Evolutionary conservation across 2,888 invertebrate genomes (phyloP).

Genomic region (Anaspis maculata): DNA sequence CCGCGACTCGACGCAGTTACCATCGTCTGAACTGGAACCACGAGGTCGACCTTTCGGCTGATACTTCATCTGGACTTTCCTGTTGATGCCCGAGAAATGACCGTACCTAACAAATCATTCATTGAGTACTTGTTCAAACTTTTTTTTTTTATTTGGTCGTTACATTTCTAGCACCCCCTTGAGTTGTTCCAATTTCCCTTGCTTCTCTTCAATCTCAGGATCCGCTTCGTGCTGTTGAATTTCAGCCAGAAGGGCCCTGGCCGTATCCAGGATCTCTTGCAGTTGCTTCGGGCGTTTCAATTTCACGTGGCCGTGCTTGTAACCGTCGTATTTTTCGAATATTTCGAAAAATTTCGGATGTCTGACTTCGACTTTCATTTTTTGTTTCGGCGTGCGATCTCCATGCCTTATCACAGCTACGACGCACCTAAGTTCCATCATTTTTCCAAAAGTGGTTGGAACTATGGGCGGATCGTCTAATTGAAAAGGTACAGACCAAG

Average conservation of each 20-base stretch:
- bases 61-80: constrained; percentile 99
- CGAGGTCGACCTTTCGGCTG: constrained; percentile 90
- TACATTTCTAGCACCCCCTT: constrained; percentile 99
- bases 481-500: constrained; percentile 96
- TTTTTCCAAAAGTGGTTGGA: constrained; percentile 97
- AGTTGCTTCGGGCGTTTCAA: constrained; percentile 94
- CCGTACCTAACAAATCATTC: no score
- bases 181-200: constrained; percentile 92
- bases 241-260: constrained; percentile 80
- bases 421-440: constrained; percentile 89
- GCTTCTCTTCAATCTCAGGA: constrained; percentile 92
- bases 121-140: no score
- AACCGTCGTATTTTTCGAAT: constrained; percentile 95
- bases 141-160: no score
- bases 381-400: constrained; percentile 98
- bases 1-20: constrained; percentile 48
- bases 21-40: constrained; percentile 90
- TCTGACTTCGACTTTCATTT: constrained; percentile 99
- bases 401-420: constrained; percentile 97
- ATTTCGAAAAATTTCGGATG: constrained; percentile 98
- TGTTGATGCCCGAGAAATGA: constrained; percentile 98
- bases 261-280: constrained; percentile 95
- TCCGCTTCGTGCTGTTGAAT: constrained; percentile 82
- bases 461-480: constrained; percentile 98
- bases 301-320: constrained; percentile 92